Conservation (phyloP, 1,140 invertebrate species). For the Lanistes nyassanus region DNA sequence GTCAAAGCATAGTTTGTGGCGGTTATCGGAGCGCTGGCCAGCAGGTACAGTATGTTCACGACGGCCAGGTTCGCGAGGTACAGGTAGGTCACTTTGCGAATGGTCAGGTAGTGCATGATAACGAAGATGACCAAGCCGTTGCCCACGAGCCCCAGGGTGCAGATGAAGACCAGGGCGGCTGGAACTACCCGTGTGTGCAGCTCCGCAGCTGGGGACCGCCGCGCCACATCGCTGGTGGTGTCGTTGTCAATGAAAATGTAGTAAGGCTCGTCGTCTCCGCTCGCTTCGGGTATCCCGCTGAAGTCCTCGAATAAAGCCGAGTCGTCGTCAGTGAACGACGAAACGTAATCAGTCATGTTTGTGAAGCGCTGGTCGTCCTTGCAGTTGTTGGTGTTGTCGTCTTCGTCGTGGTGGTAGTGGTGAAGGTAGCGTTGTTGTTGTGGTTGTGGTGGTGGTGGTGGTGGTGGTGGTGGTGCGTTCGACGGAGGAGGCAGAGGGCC, state of each 20-base stretch:
- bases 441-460: background rate
- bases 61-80: conserved; percentile 84
- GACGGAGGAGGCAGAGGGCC: background rate
- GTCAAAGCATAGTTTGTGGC: conserved; percentile 35
- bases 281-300: background rate
- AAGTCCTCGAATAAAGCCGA: background rate
- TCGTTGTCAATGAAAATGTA: background rate
- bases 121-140: conserved; percentile 84
- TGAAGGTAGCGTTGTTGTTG: background rate
- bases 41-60: conserved; percentile 91
- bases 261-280: background rate
- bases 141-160: conserved; percentile 85
- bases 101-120: conserved; percentile 84
- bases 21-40: conserved; percentile 85
- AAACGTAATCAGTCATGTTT: background rate
- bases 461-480: background rate
- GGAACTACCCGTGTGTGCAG: conserved; percentile 71
- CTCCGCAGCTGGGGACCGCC: background rate
- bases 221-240: background rate
- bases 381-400: background rate
- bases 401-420: background rate
- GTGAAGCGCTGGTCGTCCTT: background rate
- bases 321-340: background rate
- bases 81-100: conserved; percentile 90
- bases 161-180: conserved; percentile 85